Evolutionary conservation across 2,797 vertebrate species (phyloP), one percentile per base, ranked within the genome.

Genomic region (Phataginus tetradactyla): DNA sequence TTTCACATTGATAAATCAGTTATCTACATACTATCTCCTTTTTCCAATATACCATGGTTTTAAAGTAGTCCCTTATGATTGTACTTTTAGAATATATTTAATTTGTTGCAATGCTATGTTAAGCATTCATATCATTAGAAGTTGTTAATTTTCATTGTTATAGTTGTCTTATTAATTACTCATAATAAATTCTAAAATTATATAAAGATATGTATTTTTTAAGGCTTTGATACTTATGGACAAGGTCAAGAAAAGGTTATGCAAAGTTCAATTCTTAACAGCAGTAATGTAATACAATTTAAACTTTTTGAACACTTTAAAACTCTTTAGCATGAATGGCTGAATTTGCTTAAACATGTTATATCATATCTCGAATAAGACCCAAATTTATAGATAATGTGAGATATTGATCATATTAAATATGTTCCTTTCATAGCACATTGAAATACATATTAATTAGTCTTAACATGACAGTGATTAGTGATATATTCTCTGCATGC

Each of bases 331-430:
- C 17, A 72, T 64, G 21, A 84, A 75, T 83, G 64, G n/a, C 0
- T 32, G 23, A 57, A 78, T 86, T 42, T 91, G 11, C 66, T 90
- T 63, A 81, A 72, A 32, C 17, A 9, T 0, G 3, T 66, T 78
- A 61, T 6, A 92, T 89, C 80, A 64, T 64, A 81, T 63, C 53
- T 94, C 72, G 78, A 34, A 84, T 87, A 74, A 93, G 94, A 34
- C 4, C 5, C 8, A 29, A 20, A 86, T 7, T 57, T 81, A 21
- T 61, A 88, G 14, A 51, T 29, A 81, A 23, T 94, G 17, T 3
- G 17, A 57, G 23, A 29, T 77, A 37, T 34, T 71, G 23, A 2
- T 90, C 90, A n/a, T 17, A 32, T 63, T 68, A 5, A 69, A 79
- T 42, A 21, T 27, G 45, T 68, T 49, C 1, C 57, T 86, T 85